Evolutionary conservation across 2,113 vertebrate genomes (phyloP), one percentile per base, ranked within the genome.

Genomic region (Mystacornis crossleyi): DNA sequence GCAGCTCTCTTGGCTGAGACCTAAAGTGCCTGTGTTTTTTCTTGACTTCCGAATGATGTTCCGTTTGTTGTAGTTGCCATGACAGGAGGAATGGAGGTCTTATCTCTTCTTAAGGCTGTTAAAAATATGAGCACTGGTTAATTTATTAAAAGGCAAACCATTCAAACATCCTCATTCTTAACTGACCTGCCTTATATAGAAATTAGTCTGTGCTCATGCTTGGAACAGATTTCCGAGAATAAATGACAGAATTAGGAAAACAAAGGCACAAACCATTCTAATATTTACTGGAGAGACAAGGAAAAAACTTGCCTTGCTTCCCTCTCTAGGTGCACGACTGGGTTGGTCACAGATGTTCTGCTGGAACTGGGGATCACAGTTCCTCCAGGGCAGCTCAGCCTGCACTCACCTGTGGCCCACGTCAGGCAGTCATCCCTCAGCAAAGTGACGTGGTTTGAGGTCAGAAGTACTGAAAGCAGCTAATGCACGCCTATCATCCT

Each of bases 81-180:
- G 89, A 94, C 50, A 82, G 91, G 90, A 91, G 36, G 43, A 77
- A 83, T 18, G 8, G 75, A 58, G 64, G n/a, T 60, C 81, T 92
- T 89, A 31, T 43, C 71, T 88, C 36, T 82, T 80, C 74, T 81
- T 83, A 73, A 34, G 45, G 50, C 80, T 77, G 17, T 74, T 77
- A 93, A 79, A 96, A 96, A 82, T 47, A 93, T 0, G 1, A 80
- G 28, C 57, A 55, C 57, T 90, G 40, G 83, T 80, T 80, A 82
- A 79, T 90, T 93, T 62, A 91, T 91, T 92, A 91, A 92, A 90
- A 94, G 70, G 48, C 18, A 85, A 92, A 77, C 38, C 60, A 79
- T 50, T 67, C 83, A 93, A 78, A 69, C 12, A 60, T 11, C 12
- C 42, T 29, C 60, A 47, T 74, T 93, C 67, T 83, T 86, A 77